A percentile compares a stretch with the other conserved stretches of the same genome.
phyloP scores from a whole-genome alignment of 2,113 vertebrate species.

The Marcusenius ussheri region DNA sequence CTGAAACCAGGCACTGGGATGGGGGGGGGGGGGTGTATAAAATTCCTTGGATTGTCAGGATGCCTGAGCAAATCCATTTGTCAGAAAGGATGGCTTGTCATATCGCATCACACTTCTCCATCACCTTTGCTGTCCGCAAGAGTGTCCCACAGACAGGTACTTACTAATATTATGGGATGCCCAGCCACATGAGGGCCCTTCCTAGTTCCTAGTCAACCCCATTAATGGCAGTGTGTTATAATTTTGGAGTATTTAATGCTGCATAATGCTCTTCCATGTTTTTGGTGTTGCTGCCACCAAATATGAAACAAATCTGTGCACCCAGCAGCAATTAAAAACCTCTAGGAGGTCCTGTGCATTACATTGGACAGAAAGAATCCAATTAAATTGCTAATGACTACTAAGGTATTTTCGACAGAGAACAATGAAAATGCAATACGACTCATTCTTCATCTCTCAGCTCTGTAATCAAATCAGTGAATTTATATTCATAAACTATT shows the following conservation, averaged over 20 bases:
- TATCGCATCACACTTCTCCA: background rate
- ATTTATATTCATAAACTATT: constrained; percentile 28
- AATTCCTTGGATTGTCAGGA: background rate
- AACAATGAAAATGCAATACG: constrained; percentile 13
- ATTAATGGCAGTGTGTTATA: background rate
- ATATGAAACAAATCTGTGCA: background rate
- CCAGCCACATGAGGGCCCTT: background rate
- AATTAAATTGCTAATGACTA: background rate
- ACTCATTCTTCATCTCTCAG: constrained; percentile 7
- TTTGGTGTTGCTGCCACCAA: background rate
- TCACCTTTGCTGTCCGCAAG: background rate
- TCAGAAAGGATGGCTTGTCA: background rate
- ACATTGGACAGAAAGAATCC: background rate
- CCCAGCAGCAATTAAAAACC: background rate
- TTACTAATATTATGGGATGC: background rate
- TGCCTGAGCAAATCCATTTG: background rate
- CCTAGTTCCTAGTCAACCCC: background rate
- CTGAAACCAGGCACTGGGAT: background rate
- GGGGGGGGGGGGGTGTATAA: background rate
- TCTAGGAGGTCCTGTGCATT: background rate
- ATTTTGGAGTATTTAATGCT: background rate
- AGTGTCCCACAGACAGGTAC: background rate
- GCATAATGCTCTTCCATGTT: background rate
- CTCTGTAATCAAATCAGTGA: constrained; percentile 29
- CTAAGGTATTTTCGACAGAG: constrained; percentile 2